These are phyloP conservation scores for Gymnorhina tibicen DNA, from an alignment of 2,113 vertebrate species.

Conservation along the genomic window DNA sequence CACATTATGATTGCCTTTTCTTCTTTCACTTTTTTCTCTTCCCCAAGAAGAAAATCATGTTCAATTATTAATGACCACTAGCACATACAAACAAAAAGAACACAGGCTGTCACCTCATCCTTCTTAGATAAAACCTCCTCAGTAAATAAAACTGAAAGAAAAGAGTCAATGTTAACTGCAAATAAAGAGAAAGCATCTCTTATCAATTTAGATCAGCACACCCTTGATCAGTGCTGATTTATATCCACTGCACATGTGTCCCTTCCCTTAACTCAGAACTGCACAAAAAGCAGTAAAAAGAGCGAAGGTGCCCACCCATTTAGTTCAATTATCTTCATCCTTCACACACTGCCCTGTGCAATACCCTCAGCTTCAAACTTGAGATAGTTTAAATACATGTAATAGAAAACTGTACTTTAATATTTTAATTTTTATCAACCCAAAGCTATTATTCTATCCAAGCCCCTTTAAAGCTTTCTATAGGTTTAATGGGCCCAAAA, in stretches of 20 bases:
- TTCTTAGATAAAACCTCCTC: not conserved
- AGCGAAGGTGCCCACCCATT: not conserved
- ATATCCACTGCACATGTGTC: not conserved
- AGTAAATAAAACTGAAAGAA: not conserved
- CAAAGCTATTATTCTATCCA: not conserved
- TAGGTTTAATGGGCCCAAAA: not conserved
- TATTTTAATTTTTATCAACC: not conserved
- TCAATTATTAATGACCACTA: not conserved
- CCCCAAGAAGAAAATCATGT: not conserved
- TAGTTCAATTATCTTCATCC: not conserved
- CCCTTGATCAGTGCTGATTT: not conserved
- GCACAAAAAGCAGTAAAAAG: not conserved
- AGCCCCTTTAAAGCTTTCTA: not conserved
- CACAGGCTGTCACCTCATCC: not conserved
- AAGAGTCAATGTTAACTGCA: not conserved
- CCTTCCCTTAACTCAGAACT: not conserved
- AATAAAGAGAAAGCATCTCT: not conserved
- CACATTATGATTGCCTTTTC: not conserved
- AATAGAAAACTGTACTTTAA: not conserved
- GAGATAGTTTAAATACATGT: not conserved
- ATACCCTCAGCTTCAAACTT: not conserved
- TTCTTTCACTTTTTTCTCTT: not conserved
- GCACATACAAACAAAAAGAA: not conserved
- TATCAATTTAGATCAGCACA: not conserved
- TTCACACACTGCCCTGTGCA: not conserved